Evolutionary conservation across 2,113 vertebrate genomes (phyloP).

Genomic region (Telmatochromis sp.): DNA sequence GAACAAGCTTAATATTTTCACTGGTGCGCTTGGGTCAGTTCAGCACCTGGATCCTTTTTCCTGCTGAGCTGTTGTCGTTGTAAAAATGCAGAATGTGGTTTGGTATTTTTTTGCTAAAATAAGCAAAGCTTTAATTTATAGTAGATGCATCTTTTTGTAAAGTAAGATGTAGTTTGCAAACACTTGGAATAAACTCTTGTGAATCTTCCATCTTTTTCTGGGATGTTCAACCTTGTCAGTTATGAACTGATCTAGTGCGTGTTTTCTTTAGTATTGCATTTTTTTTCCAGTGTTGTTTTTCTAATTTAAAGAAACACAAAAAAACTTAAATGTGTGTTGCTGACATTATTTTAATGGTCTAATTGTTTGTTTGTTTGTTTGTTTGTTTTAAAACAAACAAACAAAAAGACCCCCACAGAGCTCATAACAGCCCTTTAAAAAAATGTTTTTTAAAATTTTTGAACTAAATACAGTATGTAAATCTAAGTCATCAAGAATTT

Average conservation of each 20-base stretch:
- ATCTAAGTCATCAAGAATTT: neutral
- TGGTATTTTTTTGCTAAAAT: neutral
- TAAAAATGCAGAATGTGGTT: neutral
- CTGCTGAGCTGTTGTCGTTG: rapidly evolving
- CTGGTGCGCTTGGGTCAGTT: rapidly evolving
- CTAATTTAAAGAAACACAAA: rapidly evolving
- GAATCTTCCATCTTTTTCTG: neutral
- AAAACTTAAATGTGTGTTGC: neutral
- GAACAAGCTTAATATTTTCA: neutral
- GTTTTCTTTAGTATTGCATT: rapidly evolving
- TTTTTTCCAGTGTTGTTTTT: neutral
- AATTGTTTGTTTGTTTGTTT: rapidly evolving
- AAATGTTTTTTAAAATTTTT: neutral
- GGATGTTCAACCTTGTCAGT: neutral
- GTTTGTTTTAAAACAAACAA: too few relatives aligned
- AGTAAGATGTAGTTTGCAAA: neutral
- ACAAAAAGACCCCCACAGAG: too few relatives aligned
- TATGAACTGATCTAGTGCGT: rapidly evolving
- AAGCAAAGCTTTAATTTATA: neutral
- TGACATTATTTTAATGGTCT: neutral
- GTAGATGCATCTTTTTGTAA: neutral
- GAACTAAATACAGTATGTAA: neutral
- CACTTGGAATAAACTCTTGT: neutral
- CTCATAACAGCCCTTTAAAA: neutral
- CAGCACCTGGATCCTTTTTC: neutral